Evolutionary conservation across 2,113 vertebrate genomes (phyloP).

Genomic region (Thunnus thynnus): DNA sequence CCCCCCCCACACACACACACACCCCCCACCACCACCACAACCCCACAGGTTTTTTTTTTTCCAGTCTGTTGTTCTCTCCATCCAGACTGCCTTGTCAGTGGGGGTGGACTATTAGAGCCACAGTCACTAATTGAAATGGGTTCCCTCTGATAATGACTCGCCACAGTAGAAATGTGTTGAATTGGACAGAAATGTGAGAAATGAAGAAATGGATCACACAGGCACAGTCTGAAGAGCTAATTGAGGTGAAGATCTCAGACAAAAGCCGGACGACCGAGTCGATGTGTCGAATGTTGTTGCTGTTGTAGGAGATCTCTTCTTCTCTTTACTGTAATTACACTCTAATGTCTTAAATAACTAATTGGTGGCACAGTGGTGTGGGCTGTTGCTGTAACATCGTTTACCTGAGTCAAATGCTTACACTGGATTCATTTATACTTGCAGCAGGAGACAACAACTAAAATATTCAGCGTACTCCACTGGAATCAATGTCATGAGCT

Average conservation of each 20-base stretch:
- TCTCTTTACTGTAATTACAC: conserved; percentile 28
- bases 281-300: conserved; percentile 1
- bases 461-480: no score
- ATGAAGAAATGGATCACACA: conserved; percentile 38
- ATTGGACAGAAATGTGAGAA: conserved; percentile 53
- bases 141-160: conserved; percentile 63
- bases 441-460: no score
- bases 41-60: neutral
- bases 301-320: conserved; percentile 15
- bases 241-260: conserved; percentile 53
- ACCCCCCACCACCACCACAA: no score
- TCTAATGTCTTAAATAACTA: conserved; percentile 11
- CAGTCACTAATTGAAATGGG: conserved; percentile 71
- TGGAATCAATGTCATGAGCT: neutral
- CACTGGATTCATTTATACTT: neutral
- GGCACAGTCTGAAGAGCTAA: conserved; percentile 52
- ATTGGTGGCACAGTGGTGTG: neutral
- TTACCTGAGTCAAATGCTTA: neutral
- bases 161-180: conserved; percentile 51
- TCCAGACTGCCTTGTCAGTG: conserved; percentile 60
- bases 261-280: conserved; percentile 24
- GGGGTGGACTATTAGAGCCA: conserved; percentile 64
- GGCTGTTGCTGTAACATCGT: neutral
- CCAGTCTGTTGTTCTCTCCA: conserved; percentile 51
- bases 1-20: no score